A percentile compares a stretch with the other conserved stretches of the same genome.
These are phyloP conservation scores for Halocaridina rubra DNA, from an alignment of 2,888 invertebrate genomes.

Conservation along the genomic window DNA sequence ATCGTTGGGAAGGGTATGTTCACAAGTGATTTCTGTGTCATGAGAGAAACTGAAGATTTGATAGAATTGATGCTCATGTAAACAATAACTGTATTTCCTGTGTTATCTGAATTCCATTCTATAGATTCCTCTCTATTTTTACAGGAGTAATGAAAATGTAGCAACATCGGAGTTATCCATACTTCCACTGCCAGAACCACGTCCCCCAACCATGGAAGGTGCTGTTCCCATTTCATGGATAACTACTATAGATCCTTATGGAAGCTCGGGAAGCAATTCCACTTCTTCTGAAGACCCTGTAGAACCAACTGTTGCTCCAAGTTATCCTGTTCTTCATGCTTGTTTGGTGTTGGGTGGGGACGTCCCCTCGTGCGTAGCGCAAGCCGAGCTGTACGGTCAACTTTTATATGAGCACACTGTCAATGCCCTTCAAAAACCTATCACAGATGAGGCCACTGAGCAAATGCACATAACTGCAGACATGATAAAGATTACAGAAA, in stretches of 20 bases:
- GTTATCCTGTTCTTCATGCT: conserved; percentile 43
- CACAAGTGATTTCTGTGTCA: too few species aligned
- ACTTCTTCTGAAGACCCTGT: background rate
- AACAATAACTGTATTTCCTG: too few species aligned
- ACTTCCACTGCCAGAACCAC: conserved; percentile 25
- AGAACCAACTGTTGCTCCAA: conserved; percentile 27
- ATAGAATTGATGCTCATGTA: too few species aligned
- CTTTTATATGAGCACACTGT: conserved; percentile 20
- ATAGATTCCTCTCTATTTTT: too few species aligned
- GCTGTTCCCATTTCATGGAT: conserved; percentile 12
- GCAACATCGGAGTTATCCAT: too few species aligned
- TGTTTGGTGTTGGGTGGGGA: conserved; percentile 44
- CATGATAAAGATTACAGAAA: background rate
- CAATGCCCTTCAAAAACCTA: background rate
- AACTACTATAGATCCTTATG: background rate
- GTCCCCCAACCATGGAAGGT: background rate
- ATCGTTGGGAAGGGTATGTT: too few species aligned
- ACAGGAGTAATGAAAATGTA: too few species aligned
- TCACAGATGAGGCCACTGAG: conserved; percentile 20
- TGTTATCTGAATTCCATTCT: too few species aligned
- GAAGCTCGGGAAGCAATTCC: background rate
- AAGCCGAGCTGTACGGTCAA: conserved; percentile 34
- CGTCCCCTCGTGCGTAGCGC: conserved; percentile 43
- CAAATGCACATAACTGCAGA: conserved; percentile 27
- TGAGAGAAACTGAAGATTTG: too few species aligned